Evolutionary conservation across 2,113 vertebrate genomes (phyloP), one percentile per base, ranked within the genome.

Genomic region (Terrapene triunguis): DNA sequence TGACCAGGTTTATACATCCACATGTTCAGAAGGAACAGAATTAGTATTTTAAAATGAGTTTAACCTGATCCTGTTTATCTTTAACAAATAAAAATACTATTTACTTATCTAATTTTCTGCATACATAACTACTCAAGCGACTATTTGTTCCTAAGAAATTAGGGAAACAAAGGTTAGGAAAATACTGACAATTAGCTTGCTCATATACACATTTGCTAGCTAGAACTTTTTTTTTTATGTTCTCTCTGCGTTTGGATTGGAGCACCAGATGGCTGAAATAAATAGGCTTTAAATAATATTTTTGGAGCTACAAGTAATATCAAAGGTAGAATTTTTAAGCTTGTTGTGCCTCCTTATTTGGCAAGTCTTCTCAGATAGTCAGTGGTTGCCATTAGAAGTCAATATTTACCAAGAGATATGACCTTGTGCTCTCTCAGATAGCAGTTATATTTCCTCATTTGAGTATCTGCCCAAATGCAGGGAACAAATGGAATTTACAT

Each of bases 51-150:
- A 84, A 92, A 88, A 88, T 44, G 48, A 88, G 85, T 72, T 65
- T 83, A 84, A 47, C 54, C 51, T 48, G 65, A 84, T 27, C 47
- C 76, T 74, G 65, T 72, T 54, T 79, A 53, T 65, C 87, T 87
- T 92, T 87, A 62, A 80, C 87, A 92, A 92, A 88, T 62, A 88
- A 69, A 76, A 92, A 92, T 82, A 32, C 57, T 76, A 92, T 92
- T 88, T 92, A 80, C 80, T 62, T 78, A 92, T 92, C 24, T 69
- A 79, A 54, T 53, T 92, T 76, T 72, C 69, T 62, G 27, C 53
- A 47, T 74, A 78, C 55, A 48, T 62, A 65, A 90, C 27, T 22
- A 55, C 80, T 79, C 69, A 83, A 78, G 85, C n/a, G 57, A 81
- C 55, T 83, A 92, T 88, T 88, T 80, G 48, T 84, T 53, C 48